Evolutionary conservation across 2,888 invertebrate genomes (phyloP).

Genomic region (Sicus ferrugineus): DNA sequence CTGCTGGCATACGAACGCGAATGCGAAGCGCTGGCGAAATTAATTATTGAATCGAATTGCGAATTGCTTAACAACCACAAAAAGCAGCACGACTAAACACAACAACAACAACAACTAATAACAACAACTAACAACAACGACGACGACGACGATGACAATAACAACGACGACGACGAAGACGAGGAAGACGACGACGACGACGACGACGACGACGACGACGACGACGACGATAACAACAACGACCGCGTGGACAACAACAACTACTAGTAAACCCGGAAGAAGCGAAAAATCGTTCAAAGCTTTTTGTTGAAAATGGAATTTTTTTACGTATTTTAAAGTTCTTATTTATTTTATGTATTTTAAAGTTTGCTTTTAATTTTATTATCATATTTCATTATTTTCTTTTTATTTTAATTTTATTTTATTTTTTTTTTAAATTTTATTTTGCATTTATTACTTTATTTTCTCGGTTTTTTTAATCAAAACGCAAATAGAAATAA

Average conservation of each 20-base stretch:
- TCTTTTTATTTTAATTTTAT: too few relatives aligned
- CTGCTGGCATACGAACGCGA: constrained; percentile 12
- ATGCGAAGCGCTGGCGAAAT: background rate
- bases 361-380: too few relatives aligned
- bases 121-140: background rate
- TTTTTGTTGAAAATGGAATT: too few relatives aligned
- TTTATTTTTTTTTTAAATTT: too few relatives aligned
- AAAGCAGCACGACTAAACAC: too few relatives aligned
- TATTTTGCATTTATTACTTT: background rate
- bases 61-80: too few relatives aligned
- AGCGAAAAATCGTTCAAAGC: too few relatives aligned
- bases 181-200: background rate
- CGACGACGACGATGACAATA: background rate
- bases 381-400: too few relatives aligned
- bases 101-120: background rate
- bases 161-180: background rate
- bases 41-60: background rate
- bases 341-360: too few relatives aligned
- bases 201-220: background rate
- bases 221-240: background rate
- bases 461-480: background rate
- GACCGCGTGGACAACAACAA: too few relatives aligned
- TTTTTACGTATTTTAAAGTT: too few relatives aligned
- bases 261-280: too few relatives aligned
- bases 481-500: background rate